Evolutionary conservation across 2,888 invertebrate species (phyloP).

Genomic region (Caenorhabditis sp.): DNA sequence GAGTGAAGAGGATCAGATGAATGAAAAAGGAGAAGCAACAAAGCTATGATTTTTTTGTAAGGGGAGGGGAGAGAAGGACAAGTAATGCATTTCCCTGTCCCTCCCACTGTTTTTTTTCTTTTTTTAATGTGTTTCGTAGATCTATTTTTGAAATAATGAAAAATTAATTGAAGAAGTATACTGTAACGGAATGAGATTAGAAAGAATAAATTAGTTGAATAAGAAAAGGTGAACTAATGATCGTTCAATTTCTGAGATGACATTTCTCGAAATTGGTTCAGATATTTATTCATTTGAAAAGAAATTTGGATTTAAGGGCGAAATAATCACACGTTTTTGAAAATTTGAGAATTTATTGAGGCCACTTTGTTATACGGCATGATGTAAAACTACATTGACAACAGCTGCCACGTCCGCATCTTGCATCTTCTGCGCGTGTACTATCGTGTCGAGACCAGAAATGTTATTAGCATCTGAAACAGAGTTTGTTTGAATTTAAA

Average conservation of each 20-base stretch:
- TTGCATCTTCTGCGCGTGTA: not conserved
- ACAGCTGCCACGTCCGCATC: conserved; percentile 9
- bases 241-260: not conserved
- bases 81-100: not conserved
- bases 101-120: not conserved
- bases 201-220: not conserved
- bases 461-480: conserved; percentile 16
- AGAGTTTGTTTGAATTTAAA: no score
- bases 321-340: not conserved
- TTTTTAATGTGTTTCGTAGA: not conserved
- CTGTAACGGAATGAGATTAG: not conserved
- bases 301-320: not conserved
- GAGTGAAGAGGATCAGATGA: conserved; percentile 9
- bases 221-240: not conserved
- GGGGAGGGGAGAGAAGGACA: not conserved
- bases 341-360: not conserved
- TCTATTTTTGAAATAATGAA: no score
- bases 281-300: not conserved
- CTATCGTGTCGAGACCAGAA: conserved; percentile 9
- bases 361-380: not conserved
- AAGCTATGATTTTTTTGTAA: not conserved
- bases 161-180: no score
- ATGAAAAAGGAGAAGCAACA: not conserved
- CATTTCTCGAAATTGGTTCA: not conserved
- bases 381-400: not conserved